These are phyloP conservation scores for Thaleichthys pacificus DNA, from an alignment of 2,797 vertebrate genomes.

Conservation along the genomic window DNA sequence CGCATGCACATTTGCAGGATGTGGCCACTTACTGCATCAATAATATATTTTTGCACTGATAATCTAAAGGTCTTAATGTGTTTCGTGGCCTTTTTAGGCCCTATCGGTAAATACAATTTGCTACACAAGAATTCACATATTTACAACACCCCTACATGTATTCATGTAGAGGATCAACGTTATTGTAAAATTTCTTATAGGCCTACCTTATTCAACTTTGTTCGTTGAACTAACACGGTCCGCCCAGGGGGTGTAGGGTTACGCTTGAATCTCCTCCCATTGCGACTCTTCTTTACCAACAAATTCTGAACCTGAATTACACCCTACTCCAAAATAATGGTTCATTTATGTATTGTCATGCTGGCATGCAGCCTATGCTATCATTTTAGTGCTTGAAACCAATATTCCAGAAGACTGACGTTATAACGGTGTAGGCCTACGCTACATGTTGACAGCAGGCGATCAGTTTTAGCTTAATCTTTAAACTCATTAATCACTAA, in stretches of 20 bases:
- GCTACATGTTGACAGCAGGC: background rate
- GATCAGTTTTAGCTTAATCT: background rate
- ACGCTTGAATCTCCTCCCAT: conserved; percentile 37
- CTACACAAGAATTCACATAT: too few species aligned
- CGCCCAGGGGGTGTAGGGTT: conserved; percentile 65
- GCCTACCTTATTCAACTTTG: background rate
- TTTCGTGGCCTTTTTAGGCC: background rate
- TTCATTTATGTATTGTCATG: too few species aligned
- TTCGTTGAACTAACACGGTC: conserved; percentile 10
- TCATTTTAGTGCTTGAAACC: too few species aligned
- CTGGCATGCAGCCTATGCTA: too few species aligned
- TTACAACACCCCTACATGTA: too few species aligned
- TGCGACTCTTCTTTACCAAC: conserved; percentile 8
- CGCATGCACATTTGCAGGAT: background rate
- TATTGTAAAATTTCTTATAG: background rate
- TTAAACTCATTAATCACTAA: background rate
- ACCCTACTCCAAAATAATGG: background rate
- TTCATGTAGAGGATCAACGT: too few species aligned
- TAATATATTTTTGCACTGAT: background rate
- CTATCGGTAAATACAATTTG: background rate
- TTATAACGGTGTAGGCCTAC: background rate
- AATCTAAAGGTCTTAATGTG: background rate
- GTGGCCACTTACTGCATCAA: background rate
- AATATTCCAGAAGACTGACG: too few species aligned
- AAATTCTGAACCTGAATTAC: conserved; percentile 4